Percentiles rank a stretch among this genome's conserved stretches.
phyloP scores from a whole-genome alignment of 2,797 vertebrate species.

The Anabas testudineus region DNA sequence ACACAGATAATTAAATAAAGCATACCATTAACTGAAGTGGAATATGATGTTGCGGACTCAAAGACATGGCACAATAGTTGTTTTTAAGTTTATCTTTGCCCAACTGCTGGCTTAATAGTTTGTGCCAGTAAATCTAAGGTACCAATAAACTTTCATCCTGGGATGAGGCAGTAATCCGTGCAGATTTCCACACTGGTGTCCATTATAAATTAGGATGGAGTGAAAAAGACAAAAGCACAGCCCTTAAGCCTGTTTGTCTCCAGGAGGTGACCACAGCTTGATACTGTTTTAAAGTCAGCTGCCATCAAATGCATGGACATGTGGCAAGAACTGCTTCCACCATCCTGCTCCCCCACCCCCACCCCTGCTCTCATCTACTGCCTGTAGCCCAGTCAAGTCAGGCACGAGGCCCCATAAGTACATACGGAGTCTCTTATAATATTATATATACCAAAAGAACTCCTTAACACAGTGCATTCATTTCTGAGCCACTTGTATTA shows the following conservation, averaged over 20 bases:
- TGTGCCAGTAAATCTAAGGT: no score
- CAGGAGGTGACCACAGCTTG: constrained; percentile 45
- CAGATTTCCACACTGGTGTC: constrained; percentile 18
- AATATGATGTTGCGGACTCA: not conserved
- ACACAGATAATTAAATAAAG: constrained; percentile 29
- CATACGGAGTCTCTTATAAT: constrained; percentile 30
- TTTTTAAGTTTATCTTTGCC: no score
- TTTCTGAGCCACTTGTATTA: not conserved
- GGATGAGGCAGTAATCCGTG: constrained; percentile 10
- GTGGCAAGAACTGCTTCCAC: constrained; percentile 63
- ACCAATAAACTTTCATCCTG: not conserved
- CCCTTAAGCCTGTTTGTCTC: constrained; percentile 37
- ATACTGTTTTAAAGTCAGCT: constrained; percentile 68
- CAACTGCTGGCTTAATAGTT: no score
- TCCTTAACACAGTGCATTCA: not conserved
- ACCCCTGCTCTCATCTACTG: constrained; percentile 38
- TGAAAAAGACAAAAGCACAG: constrained; percentile 36
- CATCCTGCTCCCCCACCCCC: constrained; percentile 56
- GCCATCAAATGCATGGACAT: constrained; percentile 72
- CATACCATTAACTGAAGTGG: constrained; percentile 8
- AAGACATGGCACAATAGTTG: no score
- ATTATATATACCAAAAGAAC: constrained; percentile 17
- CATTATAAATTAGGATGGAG: constrained; percentile 21
- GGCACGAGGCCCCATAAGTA: constrained; percentile 48
- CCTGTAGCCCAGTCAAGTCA: constrained; percentile 45